Conservation (phyloP, 1,140 invertebrate species). For the Halyomorpha halys region DNA sequence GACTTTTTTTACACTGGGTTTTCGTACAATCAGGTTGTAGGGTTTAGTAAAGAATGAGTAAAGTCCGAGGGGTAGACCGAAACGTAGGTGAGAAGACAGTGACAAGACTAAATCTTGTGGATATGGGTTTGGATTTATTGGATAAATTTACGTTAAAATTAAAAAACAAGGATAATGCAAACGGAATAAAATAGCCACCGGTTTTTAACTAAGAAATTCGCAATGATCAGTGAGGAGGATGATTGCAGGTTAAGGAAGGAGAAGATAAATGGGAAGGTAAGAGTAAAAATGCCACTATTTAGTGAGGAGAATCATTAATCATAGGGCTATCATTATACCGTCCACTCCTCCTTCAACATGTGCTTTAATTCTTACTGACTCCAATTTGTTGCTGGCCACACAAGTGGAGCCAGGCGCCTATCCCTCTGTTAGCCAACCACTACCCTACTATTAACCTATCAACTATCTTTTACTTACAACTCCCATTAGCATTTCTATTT, state of each 20-base stretch:
- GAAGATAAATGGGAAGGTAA: conserved; percentile 2
- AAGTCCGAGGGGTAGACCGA: too few relatives aligned
- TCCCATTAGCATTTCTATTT: conserved; percentile 24
- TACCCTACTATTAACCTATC: conserved; percentile 24
- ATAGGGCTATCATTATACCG: conserved; percentile 17
- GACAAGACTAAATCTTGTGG: too few relatives aligned
- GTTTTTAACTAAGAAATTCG: background rate
- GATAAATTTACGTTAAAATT: too few relatives aligned
- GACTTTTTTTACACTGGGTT: too few relatives aligned
- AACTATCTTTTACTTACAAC: conserved; percentile 20
- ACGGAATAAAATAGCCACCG: background rate
- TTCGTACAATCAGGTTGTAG: too few relatives aligned
- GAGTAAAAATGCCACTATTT: conserved; percentile 24
- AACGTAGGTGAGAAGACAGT: too few relatives aligned
- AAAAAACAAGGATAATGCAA: too few relatives aligned
- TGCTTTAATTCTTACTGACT: conserved; percentile 25
- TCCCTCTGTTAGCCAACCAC: conserved; percentile 20
- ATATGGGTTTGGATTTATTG: too few relatives aligned
- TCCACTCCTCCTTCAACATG: conserved; percentile 20
- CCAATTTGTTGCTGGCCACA: conserved; percentile 24
- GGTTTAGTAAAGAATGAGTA: too few relatives aligned
- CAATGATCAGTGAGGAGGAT: background rate
- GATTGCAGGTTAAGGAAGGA: conserved; percentile 1
- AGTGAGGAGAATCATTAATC: conserved; percentile 22
- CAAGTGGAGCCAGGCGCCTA: conserved; percentile 22